A percentile compares a stretch with the other conserved stretches of the same genome.
These are phyloP conservation scores for Sorex maritimensis DNA, from an alignment of 2,797 vertebrate genomes.

Conservation along the genomic window DNA sequence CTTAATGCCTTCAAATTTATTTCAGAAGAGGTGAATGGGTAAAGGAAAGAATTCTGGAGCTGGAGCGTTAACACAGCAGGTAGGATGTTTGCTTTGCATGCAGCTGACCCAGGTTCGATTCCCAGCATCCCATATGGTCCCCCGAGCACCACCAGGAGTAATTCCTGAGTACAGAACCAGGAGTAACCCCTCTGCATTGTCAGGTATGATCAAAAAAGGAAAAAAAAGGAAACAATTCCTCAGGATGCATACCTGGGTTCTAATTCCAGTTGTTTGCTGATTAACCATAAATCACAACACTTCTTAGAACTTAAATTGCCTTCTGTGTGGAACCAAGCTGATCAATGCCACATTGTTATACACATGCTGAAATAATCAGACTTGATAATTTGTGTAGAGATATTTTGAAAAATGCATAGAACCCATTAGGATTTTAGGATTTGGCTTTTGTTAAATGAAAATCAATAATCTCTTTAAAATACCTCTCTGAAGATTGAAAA, in stretches of 20 bases:
- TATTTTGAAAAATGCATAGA: slow-evolving; percentile 44
- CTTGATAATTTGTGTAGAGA: neutral
- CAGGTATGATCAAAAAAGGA: neutral
- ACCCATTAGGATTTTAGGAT: slow-evolving; percentile 1
- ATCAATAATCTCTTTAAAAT: slow-evolving; percentile 45
- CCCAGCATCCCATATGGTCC: no score
- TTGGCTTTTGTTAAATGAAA: slow-evolving; percentile 55
- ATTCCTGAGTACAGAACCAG: no score
- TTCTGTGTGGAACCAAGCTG: slow-evolving; percentile 47
- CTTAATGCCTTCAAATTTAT: slow-evolving; percentile 20
- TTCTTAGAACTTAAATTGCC: slow-evolving; percentile 11
- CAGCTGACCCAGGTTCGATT: no score
- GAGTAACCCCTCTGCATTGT: no score
- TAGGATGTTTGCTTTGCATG: no score
- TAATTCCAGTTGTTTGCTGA: slow-evolving; percentile 12
- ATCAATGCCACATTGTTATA: neutral
- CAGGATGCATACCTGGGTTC: neutral
- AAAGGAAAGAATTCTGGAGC: neutral
- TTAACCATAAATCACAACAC: neutral
- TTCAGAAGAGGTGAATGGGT: neutral
- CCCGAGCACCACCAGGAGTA: no score
- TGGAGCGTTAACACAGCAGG: no score
- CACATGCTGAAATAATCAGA: neutral
- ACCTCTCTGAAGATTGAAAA: slow-evolving; percentile 41
- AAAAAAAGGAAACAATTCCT: neutral